Evolutionary conservation across 2,797 vertebrate genomes (phyloP).

Genomic region (Leptoclinus maculatus): DNA sequence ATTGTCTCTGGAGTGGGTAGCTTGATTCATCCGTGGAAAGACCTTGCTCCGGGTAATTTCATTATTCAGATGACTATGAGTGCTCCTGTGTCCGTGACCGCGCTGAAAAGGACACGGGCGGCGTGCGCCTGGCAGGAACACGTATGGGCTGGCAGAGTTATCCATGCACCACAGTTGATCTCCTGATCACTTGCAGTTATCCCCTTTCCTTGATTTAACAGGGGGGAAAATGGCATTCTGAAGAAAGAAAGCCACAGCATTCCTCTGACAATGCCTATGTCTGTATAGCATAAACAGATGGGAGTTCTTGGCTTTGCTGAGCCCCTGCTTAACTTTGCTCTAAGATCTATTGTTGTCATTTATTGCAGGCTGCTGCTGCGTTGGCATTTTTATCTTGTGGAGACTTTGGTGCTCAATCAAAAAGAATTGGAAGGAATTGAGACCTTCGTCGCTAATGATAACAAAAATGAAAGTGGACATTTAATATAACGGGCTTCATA

Average conservation of each 20-base stretch:
- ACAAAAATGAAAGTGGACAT: slow-evolving; percentile 53
- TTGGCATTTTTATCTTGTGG: slow-evolving; percentile 41
- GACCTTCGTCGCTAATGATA: slow-evolving; percentile 39
- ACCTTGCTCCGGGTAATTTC: slow-evolving; percentile 64
- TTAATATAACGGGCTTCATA: slow-evolving; percentile 40
- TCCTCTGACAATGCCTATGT: slow-evolving; percentile 75
- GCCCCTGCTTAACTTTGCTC: slow-evolving; percentile 40
- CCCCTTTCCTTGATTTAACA: slow-evolving; percentile 63
- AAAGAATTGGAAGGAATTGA: slow-evolving; percentile 28
- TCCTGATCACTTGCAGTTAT: slow-evolving; percentile 69
- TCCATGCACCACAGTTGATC: slow-evolving; percentile 32
- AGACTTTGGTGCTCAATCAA: slow-evolving; percentile 40
- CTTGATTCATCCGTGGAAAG: slow-evolving; percentile 70
- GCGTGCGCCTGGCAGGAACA: slow-evolving; percentile 37
- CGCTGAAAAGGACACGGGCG: slow-evolving; percentile 42
- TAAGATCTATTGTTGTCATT: slow-evolving; percentile 67
- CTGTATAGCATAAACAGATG: slow-evolving; percentile 83
- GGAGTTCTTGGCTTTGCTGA: slow-evolving; percentile 58
- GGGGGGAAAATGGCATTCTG: slow-evolving; percentile 55
- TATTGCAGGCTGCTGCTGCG: slow-evolving; percentile 50
- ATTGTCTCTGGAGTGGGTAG: slow-evolving; percentile 52
- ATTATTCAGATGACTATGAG: slow-evolving; percentile 70
- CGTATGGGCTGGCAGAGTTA: slow-evolving; percentile 35
- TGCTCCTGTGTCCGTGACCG: slow-evolving; percentile 19
- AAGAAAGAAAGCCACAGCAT: slow-evolving; percentile 77